Conservation (phyloP, 2,797 vertebrate species). For the Liasis olivaceus region DNA sequence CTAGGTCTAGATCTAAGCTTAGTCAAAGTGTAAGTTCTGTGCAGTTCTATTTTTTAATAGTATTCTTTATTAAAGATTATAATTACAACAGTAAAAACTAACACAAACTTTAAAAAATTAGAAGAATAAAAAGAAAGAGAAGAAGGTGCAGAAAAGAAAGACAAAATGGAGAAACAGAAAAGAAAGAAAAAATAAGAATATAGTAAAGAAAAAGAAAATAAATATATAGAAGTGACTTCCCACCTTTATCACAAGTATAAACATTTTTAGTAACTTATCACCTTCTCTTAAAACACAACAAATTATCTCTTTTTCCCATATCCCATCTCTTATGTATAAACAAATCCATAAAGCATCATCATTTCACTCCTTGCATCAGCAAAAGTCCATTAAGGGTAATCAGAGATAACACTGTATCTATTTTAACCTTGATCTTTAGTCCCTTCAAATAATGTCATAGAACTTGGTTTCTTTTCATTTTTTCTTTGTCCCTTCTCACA, state of each 20-base stretch:
- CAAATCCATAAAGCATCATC: not conserved
- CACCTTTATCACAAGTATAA: not conserved
- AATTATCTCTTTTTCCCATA: not conserved
- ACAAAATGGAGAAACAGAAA: not conserved
- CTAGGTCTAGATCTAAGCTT: not conserved
- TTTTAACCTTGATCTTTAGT: not conserved
- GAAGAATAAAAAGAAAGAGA: not conserved
- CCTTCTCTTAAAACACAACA: not conserved
- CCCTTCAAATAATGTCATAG: not conserved
- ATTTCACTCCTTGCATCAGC: too few relatives aligned
- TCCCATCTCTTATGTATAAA: not conserved
- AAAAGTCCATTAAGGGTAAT: too few relatives aligned
- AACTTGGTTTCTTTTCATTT: not conserved
- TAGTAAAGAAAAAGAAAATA: not conserved
- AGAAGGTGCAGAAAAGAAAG: not conserved
- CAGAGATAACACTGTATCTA: not conserved
- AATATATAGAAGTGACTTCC: not conserved
- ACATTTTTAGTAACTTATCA: not conserved
- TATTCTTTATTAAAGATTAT: not conserved
- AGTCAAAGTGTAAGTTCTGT: not conserved
- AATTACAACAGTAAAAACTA: not conserved
- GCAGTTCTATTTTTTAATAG: not conserved
- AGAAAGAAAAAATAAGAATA: not conserved
- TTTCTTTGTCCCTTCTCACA: not conserved
- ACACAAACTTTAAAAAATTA: not conserved